Percentiles rank a stretch among this genome's conserved stretches.
These are phyloP conservation scores for Clepsis dumicolana DNA, from an alignment of 2,888 invertebrate species.

Conservation along the genomic window DNA sequence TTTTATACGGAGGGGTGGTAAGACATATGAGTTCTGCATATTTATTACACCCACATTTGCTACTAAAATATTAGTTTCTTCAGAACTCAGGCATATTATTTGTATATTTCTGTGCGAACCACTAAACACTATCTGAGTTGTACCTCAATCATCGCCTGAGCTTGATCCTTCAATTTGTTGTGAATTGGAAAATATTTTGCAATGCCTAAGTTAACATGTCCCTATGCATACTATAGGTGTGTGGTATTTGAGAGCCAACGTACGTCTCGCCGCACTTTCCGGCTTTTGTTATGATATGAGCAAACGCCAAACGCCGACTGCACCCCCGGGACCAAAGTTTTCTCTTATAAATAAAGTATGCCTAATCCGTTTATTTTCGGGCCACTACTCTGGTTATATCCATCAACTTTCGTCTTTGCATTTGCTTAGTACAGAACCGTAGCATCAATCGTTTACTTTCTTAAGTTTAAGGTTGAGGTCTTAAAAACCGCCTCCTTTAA, in stretches of 20 bases:
- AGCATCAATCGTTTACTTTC: no score
- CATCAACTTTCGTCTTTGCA: not conserved
- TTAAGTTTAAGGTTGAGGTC: no score
- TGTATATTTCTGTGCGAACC: not conserved
- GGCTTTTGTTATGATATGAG: slow-evolving; percentile 3
- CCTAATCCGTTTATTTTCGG: not conserved
- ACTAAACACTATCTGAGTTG: not conserved
- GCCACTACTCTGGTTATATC: not conserved
- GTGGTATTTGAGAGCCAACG: not conserved
- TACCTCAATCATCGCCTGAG: not conserved
- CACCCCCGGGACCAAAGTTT: slow-evolving; percentile 4
- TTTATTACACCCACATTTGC: slow-evolving; percentile 14
- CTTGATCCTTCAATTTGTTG: no score
- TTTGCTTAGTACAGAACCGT: no score
- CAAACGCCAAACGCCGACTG: not conserved
- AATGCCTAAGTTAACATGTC: not conserved
- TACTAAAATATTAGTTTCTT: slow-evolving; percentile 1
- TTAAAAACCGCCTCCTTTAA: no score
- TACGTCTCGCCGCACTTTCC: not conserved
- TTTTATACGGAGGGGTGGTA: slow-evolving; percentile 36
- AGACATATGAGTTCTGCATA: slow-evolving; percentile 15
- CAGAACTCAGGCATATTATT: not conserved
- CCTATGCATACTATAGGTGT: no score
- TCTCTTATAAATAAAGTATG: not conserved
- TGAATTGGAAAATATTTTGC: not conserved